Evolutionary conservation across 1,140 invertebrate species (phyloP).

Genomic region (Leptonema lineaticorne): DNA sequence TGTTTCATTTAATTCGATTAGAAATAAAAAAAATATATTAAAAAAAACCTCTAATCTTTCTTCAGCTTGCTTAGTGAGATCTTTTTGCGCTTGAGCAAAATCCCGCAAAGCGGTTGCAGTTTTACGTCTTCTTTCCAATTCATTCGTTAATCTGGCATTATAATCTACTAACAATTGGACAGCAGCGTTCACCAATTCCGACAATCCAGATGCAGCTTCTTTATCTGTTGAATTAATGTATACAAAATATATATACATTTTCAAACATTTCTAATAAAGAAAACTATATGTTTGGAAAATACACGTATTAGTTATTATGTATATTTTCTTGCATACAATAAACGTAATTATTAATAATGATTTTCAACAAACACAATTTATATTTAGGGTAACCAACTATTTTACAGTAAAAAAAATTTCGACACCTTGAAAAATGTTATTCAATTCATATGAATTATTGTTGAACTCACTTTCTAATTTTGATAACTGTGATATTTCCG

Average conservation of each 20-base stretch:
- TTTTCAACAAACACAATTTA: no score
- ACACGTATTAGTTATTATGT: no score
- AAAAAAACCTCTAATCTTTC: conserved; percentile 73
- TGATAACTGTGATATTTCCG: conserved; percentile 81
- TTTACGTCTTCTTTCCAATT: conserved; percentile 85
- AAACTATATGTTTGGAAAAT: no score
- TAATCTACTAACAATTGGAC: conserved; percentile 84
- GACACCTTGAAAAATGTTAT: no score
- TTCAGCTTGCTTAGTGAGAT: conserved; percentile 81
- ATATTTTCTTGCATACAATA: no score
- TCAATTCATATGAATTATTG: no score
- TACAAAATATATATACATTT: not conserved
- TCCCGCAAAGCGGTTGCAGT: conserved; percentile 83
- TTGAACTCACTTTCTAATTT: conserved; percentile 72
- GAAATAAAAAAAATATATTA: not conserved
- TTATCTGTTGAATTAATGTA: conserved; percentile 60
- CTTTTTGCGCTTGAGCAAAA: conserved; percentile 82
- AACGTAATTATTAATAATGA: no score
- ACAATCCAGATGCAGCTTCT: conserved; percentile 69
- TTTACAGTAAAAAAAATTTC: no score
- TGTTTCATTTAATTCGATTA: not conserved
- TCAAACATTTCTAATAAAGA: no score
- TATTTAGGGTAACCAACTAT: no score
- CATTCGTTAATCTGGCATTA: conserved; percentile 79
- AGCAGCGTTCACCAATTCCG: conserved; percentile 78